Percentiles rank a stretch among this genome's conserved stretches.
These are phyloP conservation scores for Aplysia californica DNA, from an alignment of 1,140 invertebrate genomes.

Conservation along the genomic window DNA sequence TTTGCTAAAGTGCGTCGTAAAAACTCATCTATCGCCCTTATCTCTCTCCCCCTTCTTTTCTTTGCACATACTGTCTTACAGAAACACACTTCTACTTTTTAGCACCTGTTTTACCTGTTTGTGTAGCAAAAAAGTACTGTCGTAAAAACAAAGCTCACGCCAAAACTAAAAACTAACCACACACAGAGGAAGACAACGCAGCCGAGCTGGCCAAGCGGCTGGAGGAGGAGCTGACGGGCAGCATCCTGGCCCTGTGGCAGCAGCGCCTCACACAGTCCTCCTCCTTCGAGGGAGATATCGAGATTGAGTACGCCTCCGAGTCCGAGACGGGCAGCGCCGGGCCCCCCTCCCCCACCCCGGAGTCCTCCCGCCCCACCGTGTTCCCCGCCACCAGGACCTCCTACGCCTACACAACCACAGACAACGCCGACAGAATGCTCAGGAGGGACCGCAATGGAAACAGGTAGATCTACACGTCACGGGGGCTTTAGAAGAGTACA, in stretches of 20 bases:
- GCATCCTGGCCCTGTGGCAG: constrained; percentile 26
- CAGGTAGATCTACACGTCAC: constrained; percentile 17
- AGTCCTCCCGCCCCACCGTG: neutral
- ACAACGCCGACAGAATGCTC: neutral
- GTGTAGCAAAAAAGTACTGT: too few relatives aligned
- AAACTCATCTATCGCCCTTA: too few relatives aligned
- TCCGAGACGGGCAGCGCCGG: constrained; percentile 16
- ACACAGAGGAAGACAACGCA: constrained; percentile 21
- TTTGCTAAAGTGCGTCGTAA: too few relatives aligned
- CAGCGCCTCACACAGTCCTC: constrained; percentile 22
- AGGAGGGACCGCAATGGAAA: neutral
- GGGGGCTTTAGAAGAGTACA: too few relatives aligned
- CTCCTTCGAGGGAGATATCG: constrained; percentile 8
- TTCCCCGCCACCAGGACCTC: neutral
- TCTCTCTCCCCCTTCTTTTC: too few relatives aligned
- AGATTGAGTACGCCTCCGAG: constrained; percentile 23
- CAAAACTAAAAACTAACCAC: too few relatives aligned
- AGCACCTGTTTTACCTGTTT: too few relatives aligned
- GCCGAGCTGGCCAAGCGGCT: constrained; percentile 13
- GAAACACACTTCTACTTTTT: too few relatives aligned
- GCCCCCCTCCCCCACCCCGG: neutral
- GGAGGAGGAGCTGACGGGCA: constrained; percentile 17
- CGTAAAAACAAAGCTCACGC: too few relatives aligned
- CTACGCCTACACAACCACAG: too few relatives aligned
- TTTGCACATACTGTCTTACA: too few relatives aligned